Evolutionary conservation across 2,888 invertebrate genomes (phyloP).

Genomic region (Rhodophaea formosa): DNA sequence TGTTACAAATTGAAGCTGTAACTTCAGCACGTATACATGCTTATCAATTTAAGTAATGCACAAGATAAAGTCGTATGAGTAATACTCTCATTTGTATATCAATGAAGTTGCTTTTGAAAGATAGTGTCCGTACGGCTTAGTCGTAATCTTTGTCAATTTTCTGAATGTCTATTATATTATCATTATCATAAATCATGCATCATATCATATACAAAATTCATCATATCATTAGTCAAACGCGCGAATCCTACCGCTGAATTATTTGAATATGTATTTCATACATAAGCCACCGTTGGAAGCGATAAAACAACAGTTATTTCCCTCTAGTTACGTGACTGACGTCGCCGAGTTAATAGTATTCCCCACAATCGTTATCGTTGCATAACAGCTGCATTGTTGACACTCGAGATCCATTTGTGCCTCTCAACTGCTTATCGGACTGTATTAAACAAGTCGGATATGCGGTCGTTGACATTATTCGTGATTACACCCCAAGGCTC

Average conservation of each 20-base stretch:
- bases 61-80: not conserved
- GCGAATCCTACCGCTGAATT: not conserved
- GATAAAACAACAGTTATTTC: constrained; percentile 36
- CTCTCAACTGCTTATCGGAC: constrained; percentile 10
- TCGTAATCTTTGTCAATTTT: constrained; percentile 8
- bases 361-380: constrained; percentile 28
- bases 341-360: constrained; percentile 28
- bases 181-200: constrained; percentile 2
- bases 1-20: not conserved
- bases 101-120: constrained; percentile 3
- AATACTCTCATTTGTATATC: not conserved
- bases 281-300: constrained; percentile 26
- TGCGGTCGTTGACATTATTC: constrained; percentile 23
- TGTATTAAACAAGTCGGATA: constrained; percentile 6
- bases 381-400: constrained; percentile 21
- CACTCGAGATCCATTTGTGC: constrained; percentile 15
- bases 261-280: constrained; percentile 16
- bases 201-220: constrained; percentile 10
- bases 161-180: not conserved
- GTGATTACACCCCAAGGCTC: not conserved
- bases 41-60: not conserved
- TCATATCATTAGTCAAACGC: constrained; percentile 6
- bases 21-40: not conserved
- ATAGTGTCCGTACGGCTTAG: not conserved
- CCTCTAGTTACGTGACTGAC: constrained; percentile 29